Base-by-base conservation (phyloP, 2,113 vertebrate genomes). In the Embiotoca jacksoni region DNA sequence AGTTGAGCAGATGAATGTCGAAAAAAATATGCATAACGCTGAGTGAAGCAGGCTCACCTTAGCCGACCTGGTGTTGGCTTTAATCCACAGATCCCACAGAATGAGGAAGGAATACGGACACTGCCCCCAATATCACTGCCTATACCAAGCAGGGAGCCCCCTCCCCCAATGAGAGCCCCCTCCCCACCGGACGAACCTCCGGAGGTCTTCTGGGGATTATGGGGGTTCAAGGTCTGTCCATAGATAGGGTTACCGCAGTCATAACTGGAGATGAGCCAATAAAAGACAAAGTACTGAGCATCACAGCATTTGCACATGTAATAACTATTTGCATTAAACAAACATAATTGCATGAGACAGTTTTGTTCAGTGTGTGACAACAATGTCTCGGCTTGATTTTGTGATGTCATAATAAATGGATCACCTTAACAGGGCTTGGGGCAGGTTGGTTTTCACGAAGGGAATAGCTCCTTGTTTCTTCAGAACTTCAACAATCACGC, bases 401-500 rank as follows among this genome's bases (percentile, higher is more conserved):
- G 41, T 44, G 4, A 44, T 3, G 13, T 3, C 10, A 13, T 41
- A 3, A 36, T 10, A 58, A 72, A 63, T 35, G 0, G 63, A 41
- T 88, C 91, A 99, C 98, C 79, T 98, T 41, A 97, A 53, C 55
- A 98, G 91, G 66, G 94, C 94, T 88, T 98, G 97, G 2, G 97
- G 96, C 36, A 99, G 5, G 6, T 99, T 98, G 86, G 98, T 99
- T 89, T 97, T 97, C 81, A 96, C 95, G 55, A 99, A 99, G 0
- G 98, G 97, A 88, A 99, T 91, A 0, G 98, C 98, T 0, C 98
- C 98, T 86, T 97, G 97, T 78, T 88, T 94, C 94, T 95, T 97
- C 80, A 99, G 91, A 67, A 99, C 96, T 75, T 95, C 90, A 9
- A 97, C 96, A 65, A 98, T 6, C 68, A 99, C 96, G 0, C 95